Percentiles rank a stretch among this genome's conserved stretches.
phyloP scores from a whole-genome alignment of 2,888 invertebrate genomes.

The Epinotia ramella region DNA sequence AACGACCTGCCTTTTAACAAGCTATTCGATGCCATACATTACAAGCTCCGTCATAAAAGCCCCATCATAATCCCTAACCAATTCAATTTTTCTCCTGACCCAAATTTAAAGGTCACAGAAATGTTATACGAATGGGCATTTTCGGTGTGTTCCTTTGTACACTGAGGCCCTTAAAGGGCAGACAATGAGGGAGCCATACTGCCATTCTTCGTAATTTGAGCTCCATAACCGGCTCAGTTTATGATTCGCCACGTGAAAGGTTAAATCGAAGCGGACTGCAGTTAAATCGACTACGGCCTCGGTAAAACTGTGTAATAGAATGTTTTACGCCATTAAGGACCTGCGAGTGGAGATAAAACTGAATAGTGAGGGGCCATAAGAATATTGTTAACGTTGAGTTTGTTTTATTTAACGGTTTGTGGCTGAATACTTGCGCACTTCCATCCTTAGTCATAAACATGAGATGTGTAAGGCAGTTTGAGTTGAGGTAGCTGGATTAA shows the following conservation, averaged over 20 bases:
- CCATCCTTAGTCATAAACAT: slow-evolving; percentile 6
- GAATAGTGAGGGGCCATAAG: slow-evolving; percentile 37
- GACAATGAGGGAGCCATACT: slow-evolving; percentile 75
- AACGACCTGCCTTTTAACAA: slow-evolving; percentile 41
- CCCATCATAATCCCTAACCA: slow-evolving; percentile 44
- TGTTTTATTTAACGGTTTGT: slow-evolving; percentile 31
- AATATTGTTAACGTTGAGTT: slow-evolving; percentile 37
- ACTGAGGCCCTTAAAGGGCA: slow-evolving; percentile 77
- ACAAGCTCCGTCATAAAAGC: slow-evolving; percentile 40
- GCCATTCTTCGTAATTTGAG: slow-evolving; percentile 79
- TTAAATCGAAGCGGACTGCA: slow-evolving; percentile 74
- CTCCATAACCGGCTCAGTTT: slow-evolving; percentile 79
- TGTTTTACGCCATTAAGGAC: slow-evolving; percentile 42
- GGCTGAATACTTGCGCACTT: background rate
- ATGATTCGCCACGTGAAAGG: slow-evolving; percentile 79
- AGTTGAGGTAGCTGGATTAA: background rate
- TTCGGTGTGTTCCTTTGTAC: slow-evolving; percentile 76
- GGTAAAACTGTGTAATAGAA: slow-evolving; percentile 43
- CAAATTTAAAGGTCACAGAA: slow-evolving; percentile 76
- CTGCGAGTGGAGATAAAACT: slow-evolving; percentile 26
- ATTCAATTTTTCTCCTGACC: slow-evolving; percentile 67
- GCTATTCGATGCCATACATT: slow-evolving; percentile 45
- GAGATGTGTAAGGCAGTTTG: background rate
- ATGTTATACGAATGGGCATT: slow-evolving; percentile 78
- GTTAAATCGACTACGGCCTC: slow-evolving; percentile 71